Evolutionary conservation across 1,140 invertebrate species (phyloP).

Genomic region (Drosophila melanogaster): Release_6_plus_ISO1_MT NT_033779.5:6253001-6253500

Average conservation of each 20-base stretch:
- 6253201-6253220: slow-evolving; percentile 15
- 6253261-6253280: slow-evolving; percentile 51
- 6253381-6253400: slow-evolving; percentile 2
- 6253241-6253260: slow-evolving; percentile 28
- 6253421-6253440: slow-evolving; percentile 64
- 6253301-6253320: neutral
- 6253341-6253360: slow-evolving; percentile 4
- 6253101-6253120: slow-evolving; percentile 79
- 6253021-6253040: slow-evolving; percentile 23
- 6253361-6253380: neutral
- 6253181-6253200: slow-evolving; percentile 16
- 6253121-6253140: slow-evolving; percentile 70
- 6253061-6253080: slow-evolving; percentile 75
- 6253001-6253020: slow-evolving; percentile 1
- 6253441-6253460: slow-evolving; percentile 76
- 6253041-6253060: slow-evolving; percentile 72
- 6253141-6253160: slow-evolving; percentile 41
- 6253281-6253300: neutral
- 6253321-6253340: slow-evolving; percentile 31
- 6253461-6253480: slow-evolving; percentile 42
- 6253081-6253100: slow-evolving; percentile 75
- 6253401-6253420: slow-evolving; percentile 28
- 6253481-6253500: slow-evolving; percentile 8
- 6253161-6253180: slow-evolving; percentile 23
- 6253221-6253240: neutral